phyloP scores from a whole-genome alignment of 2,113 vertebrate species.

The Beaufortia kweichowensis region DNA sequence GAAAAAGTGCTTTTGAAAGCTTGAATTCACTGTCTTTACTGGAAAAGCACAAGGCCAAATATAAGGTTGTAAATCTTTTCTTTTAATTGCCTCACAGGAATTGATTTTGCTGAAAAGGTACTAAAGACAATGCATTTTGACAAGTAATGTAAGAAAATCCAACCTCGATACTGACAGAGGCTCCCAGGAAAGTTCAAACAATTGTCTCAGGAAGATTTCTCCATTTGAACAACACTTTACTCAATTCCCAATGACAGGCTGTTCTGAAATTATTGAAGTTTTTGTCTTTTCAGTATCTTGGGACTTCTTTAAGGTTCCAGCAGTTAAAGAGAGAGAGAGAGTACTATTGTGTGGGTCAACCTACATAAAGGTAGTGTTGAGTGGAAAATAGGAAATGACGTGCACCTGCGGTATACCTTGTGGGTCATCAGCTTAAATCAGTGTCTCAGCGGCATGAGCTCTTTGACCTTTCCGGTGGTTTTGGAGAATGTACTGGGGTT shows the following conservation, averaged over 20 bases:
- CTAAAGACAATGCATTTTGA: constrained; percentile 30
- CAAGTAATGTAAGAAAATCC: constrained; percentile 18
- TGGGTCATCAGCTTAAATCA: constrained; percentile 44
- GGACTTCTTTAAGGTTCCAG: constrained; percentile 20
- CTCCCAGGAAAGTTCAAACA: constrained; percentile 23
- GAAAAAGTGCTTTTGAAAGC: background rate
- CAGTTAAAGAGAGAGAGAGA: constrained; percentile 8
- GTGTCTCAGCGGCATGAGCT: constrained; percentile 39
- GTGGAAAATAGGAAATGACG: constrained; percentile 40
- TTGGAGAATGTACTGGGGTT: constrained; percentile 21
- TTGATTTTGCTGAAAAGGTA: constrained; percentile 9
- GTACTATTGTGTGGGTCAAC: constrained; percentile 7
- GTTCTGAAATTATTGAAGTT: constrained; percentile 26
- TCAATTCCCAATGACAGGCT: constrained; percentile 14
- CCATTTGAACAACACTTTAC: constrained; percentile 22
- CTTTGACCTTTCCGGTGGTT: constrained; percentile 41
- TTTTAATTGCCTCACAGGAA: constrained; percentile 3
- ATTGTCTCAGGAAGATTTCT: constrained; percentile 25
- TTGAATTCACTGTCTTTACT: background rate
- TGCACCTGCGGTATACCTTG: constrained; percentile 47
- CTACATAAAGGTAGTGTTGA: constrained; percentile 17
- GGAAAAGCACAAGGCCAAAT: background rate
- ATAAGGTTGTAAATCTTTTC: background rate
- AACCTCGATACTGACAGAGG: constrained; percentile 32
- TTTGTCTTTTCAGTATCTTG: constrained; percentile 22